These are phyloP conservation scores for Tetragnatha montana DNA, from an alignment of 2,888 invertebrate genomes.

Conservation along the genomic window DNA sequence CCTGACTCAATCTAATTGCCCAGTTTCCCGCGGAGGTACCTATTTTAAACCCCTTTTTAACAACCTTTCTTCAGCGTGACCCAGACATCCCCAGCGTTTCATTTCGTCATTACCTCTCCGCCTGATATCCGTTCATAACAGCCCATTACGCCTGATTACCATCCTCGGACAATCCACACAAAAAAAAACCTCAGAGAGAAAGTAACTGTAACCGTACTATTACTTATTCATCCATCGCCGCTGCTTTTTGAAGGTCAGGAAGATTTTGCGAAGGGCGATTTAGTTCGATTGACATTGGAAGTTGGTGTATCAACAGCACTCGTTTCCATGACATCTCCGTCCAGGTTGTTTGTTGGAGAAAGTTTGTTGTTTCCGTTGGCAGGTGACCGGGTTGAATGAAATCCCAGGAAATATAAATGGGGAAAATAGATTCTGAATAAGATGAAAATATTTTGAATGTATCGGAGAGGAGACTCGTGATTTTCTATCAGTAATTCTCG, in stretches of 20 bases:
- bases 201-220: constrained; percentile 40
- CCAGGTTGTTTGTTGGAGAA: background rate
- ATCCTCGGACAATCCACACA: background rate
- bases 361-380: constrained; percentile 48
- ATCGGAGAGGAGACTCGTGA: too few species aligned
- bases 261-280: constrained; percentile 44
- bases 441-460: too few species aligned
- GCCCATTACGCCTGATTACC: background rate
- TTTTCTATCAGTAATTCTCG: too few species aligned
- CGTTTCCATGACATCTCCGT: constrained; percentile 45
- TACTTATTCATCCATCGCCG: constrained; percentile 53
- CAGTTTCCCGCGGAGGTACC: background rate
- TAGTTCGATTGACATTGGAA: constrained; percentile 43
- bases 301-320: constrained; percentile 53
- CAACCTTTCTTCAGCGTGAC: background rate
- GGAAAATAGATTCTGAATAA: too few species aligned
- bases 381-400: constrained; percentile 7
- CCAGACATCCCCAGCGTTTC: background rate
- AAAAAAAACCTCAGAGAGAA: constrained; percentile 2
- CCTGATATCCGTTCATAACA: constrained; percentile 16
- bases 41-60: background rate
- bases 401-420: background rate
- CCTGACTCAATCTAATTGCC: too few species aligned
- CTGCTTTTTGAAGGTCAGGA: constrained; percentile 44
- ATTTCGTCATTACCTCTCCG: constrained; percentile 14